A percentile compares a stretch with the other conserved stretches of the same genome.
These are phyloP conservation scores for Panzeria rudis DNA, from an alignment of 2,888 invertebrate species.

Conservation along the genomic window DNA sequence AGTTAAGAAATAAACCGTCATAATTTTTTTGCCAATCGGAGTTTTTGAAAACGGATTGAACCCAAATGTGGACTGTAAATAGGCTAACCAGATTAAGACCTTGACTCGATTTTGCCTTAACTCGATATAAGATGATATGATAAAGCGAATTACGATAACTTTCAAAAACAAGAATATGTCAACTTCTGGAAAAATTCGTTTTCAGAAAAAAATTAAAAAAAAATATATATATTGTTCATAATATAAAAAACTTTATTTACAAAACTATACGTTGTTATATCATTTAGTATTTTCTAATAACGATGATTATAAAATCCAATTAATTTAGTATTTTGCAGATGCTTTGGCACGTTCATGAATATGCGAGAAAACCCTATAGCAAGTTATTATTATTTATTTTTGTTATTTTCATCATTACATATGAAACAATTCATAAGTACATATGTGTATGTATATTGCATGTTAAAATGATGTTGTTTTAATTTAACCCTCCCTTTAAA, in stretches of 20 bases:
- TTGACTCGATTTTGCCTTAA: too few relatives aligned
- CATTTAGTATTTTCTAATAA: constrained; percentile 40
- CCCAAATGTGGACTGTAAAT: too few relatives aligned
- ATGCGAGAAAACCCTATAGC: constrained; percentile 16
- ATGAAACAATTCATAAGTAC: not conserved
- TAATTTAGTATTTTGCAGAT: constrained; percentile 60
- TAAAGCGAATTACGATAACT: too few relatives aligned
- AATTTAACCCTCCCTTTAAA: not conserved
- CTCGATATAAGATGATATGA: too few relatives aligned
- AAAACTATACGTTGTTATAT: not conserved
- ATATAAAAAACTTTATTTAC: not conserved
- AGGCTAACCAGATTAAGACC: too few relatives aligned
- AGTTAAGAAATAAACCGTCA: too few relatives aligned
- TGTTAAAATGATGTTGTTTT: not conserved
- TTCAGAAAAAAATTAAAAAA: too few relatives aligned
- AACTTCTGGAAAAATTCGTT: too few relatives aligned
- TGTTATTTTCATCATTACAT: constrained; percentile 21
- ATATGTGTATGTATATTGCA: not conserved
- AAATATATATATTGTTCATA: too few relatives aligned
- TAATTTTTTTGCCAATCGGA: too few relatives aligned
- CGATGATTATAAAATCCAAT: constrained; percentile 61
- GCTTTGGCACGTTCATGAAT: constrained; percentile 63
- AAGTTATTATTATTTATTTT: constrained; percentile 14
- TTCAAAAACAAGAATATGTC: too few relatives aligned
- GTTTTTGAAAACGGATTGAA: too few relatives aligned